Conservation (phyloP, 1,140 invertebrate species). For the Chrysopa pallens region DNA sequence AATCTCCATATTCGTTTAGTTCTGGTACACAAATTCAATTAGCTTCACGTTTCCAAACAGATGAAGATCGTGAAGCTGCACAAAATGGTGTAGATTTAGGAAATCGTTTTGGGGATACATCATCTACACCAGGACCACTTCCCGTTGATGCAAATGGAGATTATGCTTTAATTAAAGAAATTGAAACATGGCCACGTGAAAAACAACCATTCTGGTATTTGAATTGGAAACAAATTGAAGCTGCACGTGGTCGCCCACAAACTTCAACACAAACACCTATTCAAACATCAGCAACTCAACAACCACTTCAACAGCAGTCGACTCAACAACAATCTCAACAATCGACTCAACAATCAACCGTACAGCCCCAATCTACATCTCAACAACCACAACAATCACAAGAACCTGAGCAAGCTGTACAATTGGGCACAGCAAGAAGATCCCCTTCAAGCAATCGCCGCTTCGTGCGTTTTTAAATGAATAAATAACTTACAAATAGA, state of each 20-base stretch:
- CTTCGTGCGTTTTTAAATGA: too few species aligned
- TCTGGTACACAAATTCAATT: constrained; percentile 15
- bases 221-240: constrained; percentile 30
- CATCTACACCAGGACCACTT: constrained; percentile 1
- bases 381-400: too few species aligned
- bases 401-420: too few species aligned
- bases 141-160: constrained; percentile 29
- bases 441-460: too few species aligned
- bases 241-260: constrained; percentile 2
- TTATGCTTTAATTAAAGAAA: constrained; percentile 23
- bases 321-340: too few species aligned
- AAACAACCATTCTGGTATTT: constrained; percentile 36
- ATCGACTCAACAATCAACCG: too few species aligned
- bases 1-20: constrained; percentile 14
- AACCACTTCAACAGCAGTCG: too few species aligned
- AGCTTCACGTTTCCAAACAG: constrained; percentile 12
- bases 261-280: too few species aligned
- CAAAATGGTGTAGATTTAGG: constrained; percentile 6
- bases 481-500: too few species aligned
- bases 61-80: constrained; percentile 2
- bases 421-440: too few species aligned
- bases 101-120: constrained; percentile 13
- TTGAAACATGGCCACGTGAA: constrained; percentile 29
- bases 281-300: too few species aligned
- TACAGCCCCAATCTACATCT: too few species aligned